Base-by-base conservation (phyloP, 2,113 vertebrate species). In the Chunga burmeisteri region DNA sequence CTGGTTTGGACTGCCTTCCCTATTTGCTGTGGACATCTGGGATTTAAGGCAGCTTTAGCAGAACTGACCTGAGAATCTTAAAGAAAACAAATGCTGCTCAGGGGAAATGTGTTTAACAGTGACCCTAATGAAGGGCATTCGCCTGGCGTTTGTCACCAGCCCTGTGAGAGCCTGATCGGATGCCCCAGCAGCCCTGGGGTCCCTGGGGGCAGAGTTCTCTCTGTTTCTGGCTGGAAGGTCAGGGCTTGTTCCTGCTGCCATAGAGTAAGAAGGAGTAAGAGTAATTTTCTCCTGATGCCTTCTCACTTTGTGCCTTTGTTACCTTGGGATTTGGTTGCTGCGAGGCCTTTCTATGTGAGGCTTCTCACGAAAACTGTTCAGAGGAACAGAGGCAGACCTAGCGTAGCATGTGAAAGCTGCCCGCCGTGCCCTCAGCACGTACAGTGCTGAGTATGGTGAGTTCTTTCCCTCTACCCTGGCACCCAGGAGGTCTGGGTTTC, bases 371-470 rank as follows among this genome's bases (percentile, higher is more conserved):
- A 29, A 81, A 12, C 8, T 12, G 36, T 50, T 49, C 13, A 19
- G 49, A 73, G 38, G 40, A 61, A 34, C 18, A 36, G 40, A 42
- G n/a, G 22, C 61, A 80, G 47, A 50, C 13, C 25, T 42, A 23
- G 62, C 0, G 0, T 5, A 52, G 50, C 34, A 46, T 0, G 2
- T 32, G 36, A 40, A 30, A 86, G 34, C 49, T 63, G 62, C 62
- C 19, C 2, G 2, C 38, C 10, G 0, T 20, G 25, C 55, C 62
- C 62, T 56, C 42, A 14, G 32, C 4, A 2, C 1, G 0, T 36
- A 40, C 26, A 10, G 25, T 12, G 42, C 88, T 63, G 20, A n/a
- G 59, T 30, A 27, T 1, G 2, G 65, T 3, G 13, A 75, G n/a
- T 73, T 73, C 61, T 58, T 73, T 47, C 4, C 1, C 61, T 86